Evolutionary conservation across 2,113 vertebrate genomes (phyloP).

Genomic region (Bos indicus): DNA sequence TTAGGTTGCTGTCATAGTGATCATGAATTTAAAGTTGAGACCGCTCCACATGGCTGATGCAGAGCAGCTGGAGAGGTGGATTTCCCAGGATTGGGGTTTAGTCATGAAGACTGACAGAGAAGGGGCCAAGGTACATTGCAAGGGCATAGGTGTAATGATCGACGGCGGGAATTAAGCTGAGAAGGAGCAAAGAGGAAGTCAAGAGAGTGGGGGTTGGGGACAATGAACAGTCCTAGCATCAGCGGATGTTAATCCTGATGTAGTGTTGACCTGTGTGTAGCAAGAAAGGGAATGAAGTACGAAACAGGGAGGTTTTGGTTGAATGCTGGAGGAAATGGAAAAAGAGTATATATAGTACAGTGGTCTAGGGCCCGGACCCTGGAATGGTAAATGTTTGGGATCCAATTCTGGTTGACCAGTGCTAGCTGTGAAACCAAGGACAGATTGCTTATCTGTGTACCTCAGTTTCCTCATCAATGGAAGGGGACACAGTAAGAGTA

Average conservation of each 20-base stretch:
- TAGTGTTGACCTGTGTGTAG: background rate
- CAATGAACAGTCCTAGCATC: background rate
- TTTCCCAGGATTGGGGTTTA: background rate
- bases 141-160: background rate
- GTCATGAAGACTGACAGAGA: background rate
- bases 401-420: background rate
- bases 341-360: background rate
- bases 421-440: background rate
- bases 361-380: background rate
- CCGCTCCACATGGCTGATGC: background rate
- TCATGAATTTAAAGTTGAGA: background rate
- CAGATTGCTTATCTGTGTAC: background rate
- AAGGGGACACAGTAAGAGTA: background rate
- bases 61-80: background rate
- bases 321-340: background rate
- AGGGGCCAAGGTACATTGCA: background rate
- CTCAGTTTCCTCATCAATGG: background rate
- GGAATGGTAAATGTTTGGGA: background rate
- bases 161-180: background rate
- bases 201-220: background rate
- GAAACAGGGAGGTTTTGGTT: background rate
- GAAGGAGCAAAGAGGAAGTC: background rate
- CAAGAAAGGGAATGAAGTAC: background rate
- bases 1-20: background rate
- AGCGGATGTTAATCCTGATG: background rate